Conservation (phyloP, 1,140 invertebrate genomes). For the Harlomillsia oculata region DNA sequence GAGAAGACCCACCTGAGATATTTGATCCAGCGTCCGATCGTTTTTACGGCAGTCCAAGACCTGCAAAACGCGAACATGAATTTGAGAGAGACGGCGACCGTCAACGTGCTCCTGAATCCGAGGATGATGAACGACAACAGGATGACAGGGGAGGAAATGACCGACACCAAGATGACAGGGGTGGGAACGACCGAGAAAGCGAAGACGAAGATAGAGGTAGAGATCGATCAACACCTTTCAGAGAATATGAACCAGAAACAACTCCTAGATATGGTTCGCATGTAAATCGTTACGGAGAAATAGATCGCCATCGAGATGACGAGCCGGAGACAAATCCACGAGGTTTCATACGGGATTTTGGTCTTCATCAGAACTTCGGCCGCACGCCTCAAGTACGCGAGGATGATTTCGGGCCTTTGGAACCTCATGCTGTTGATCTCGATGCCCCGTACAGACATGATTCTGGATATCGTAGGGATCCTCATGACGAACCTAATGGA, state of each 20-base stretch:
- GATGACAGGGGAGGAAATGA: neutral
- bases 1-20: slow-evolving; percentile 15
- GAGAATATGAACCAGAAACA: too few relatives aligned
- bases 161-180: neutral
- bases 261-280: too few relatives aligned
- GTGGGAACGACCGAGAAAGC: neutral
- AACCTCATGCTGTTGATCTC: too few relatives aligned
- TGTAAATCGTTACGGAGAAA: too few relatives aligned
- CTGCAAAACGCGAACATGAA: neutral
- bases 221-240: too few relatives aligned
- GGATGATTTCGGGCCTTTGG: neutral
- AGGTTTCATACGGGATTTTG: slow-evolving; percentile 7
- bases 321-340: neutral
- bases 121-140: neutral
- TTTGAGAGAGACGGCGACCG: neutral
- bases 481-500: too few relatives aligned
- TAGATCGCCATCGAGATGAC: neutral
- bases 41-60: slow-evolving; percentile 16
- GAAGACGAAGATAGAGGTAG: neutral
- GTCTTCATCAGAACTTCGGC: slow-evolving; percentile 16
- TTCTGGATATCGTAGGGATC: too few relatives aligned
- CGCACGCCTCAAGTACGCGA: neutral
- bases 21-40: slow-evolving; percentile 18
- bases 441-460: too few relatives aligned
- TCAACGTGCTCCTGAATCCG: too few relatives aligned